Base-by-base conservation (phyloP, 2,113 vertebrate genomes). In the Pelodiscus sinensis region DNA sequence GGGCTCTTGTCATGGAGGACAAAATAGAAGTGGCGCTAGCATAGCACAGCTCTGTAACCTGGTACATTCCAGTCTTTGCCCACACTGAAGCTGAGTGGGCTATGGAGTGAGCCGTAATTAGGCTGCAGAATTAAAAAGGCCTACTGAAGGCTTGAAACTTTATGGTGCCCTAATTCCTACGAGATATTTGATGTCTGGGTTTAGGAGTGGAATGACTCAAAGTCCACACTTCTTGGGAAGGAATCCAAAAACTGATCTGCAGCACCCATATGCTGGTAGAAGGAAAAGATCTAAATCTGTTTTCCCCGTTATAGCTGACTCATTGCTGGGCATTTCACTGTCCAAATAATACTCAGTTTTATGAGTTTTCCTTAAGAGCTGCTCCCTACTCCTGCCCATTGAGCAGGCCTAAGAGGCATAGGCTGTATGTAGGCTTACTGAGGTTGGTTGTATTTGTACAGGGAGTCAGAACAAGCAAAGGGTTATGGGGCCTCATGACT, bases 401-500 rank as follows among this genome's bases (percentile, higher is more conserved):
- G 0, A 92, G 81, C 81, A 65, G 68, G 60, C 75, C 62, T 81
- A 51, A 84, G 44, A 75, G 38, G 55, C 35, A 54, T 55, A 89
- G 44, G 24, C 57, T 50, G 8, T 95, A 88, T 31, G 18, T 96
- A 95, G 79, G 94, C 96, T 96, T 87, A 86, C 58, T 71, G 95
- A 81, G 83, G 92, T 92, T 95, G 79, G n/a, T 81, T 84, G 73
- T 87, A 75, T 94, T 97, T 96, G 92, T 94, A 58, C 73, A 86
- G 8, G 31, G 88, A 77, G 79, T 82, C 79, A 25, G 56, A 58
- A 62, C 84, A 90, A 95, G 93, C 88, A 85, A 81, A 93, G 90
- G 90, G 35, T 97, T 97, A 79, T 97, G 93, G 96, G 95, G 96
- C 89, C 85, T 94, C 79, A 56, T 95, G 95, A 88, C 77, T 90